Evolutionary conservation across 2,888 invertebrate species (phyloP), one percentile per base, ranked within the genome.

Genomic region (Caenorhabditis panamensis): DNA sequence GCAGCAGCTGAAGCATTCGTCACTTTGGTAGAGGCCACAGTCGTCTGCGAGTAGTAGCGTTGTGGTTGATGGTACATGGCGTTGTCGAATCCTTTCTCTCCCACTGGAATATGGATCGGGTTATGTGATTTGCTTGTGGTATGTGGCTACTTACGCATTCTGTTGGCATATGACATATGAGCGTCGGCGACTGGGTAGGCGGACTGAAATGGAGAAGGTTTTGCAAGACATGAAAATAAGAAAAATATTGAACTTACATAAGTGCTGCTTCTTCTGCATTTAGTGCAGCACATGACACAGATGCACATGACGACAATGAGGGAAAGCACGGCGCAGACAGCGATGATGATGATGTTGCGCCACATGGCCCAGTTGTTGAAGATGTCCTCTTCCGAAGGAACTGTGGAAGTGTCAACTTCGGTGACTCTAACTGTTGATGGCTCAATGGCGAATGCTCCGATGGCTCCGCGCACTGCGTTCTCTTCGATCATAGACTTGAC

Each of bases 71-170:
- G 84, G 68, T 82, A 87, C 28, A 83, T 85, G 31, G 84, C 84
- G 63, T 87, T 87, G 54, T 87, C 87, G 69, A 87, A 87, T 51
- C 85, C 80, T 26, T 79, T 82, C 41, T 79, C 82, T 54, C 66
- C 80, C 49, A 80, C 80, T 78, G 79, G 68, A n/a, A n/a, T n/a
- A n/a, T n/a, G n/a, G n/a, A n/a, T n/a, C n/a, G n/a, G n/a, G n/a
- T n/a, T n/a, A n/a, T n/a, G n/a, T n/a, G n/a, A n/a, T n/a, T n/a
- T n/a, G n/a, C n/a, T n/a, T n/a, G n/a, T n/a, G n/a, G n/a, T n/a
- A n/a, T n/a, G n/a, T n/a, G n/a, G 22, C 6, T 26, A 82, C 85
- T 80, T 47, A 85, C 85, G 37, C 49, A 79, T 81, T 76, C 86
- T 63, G 20, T 78, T 75, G 26, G 79, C 79, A 22, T 84, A 81